phyloP scores from a whole-genome alignment of 1,140 invertebrate genomes.

The Hestina assimilis region DNA sequence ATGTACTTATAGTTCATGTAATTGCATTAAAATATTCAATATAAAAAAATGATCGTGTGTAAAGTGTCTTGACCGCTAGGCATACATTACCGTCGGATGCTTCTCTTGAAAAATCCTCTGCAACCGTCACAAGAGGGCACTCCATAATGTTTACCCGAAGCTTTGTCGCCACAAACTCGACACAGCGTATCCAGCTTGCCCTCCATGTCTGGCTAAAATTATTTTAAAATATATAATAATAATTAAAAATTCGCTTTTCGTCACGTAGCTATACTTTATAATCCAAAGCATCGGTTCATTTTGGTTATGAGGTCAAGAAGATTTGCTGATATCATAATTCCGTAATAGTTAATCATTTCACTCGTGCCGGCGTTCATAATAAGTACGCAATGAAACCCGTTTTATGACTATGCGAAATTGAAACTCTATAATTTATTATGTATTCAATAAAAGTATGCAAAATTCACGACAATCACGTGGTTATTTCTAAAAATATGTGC shows the following conservation, averaged over 20 bases:
- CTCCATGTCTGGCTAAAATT: conserved; percentile 35
- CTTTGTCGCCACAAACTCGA: conserved; percentile 93
- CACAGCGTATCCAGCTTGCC: conserved; percentile 71
- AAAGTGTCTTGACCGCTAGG: not conserved
- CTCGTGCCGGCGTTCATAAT: too few relatives aligned
- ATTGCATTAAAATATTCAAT: not conserved
- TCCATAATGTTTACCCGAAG: conserved; percentile 95
- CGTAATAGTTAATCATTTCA: too few relatives aligned
- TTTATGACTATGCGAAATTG: too few relatives aligned
- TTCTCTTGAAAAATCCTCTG: conserved; percentile 94
- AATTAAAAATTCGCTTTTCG: too few relatives aligned
- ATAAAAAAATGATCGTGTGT: not conserved
- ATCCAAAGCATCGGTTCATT: too few relatives aligned
- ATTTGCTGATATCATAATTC: too few relatives aligned
- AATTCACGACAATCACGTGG: not conserved
- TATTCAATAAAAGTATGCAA: too few relatives aligned
- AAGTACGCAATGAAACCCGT: too few relatives aligned
- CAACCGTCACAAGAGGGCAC: conserved; percentile 92
- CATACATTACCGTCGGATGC: conserved; percentile 85
- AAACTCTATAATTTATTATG: too few relatives aligned
- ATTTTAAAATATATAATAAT: not conserved
- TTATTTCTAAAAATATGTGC: conserved; percentile 40
- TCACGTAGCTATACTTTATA: too few relatives aligned
- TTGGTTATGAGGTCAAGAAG: too few relatives aligned
- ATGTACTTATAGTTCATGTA: too few relatives aligned